phyloP scores from a whole-genome alignment of 2,888 invertebrate species.

The Acleris laterana region DNA sequence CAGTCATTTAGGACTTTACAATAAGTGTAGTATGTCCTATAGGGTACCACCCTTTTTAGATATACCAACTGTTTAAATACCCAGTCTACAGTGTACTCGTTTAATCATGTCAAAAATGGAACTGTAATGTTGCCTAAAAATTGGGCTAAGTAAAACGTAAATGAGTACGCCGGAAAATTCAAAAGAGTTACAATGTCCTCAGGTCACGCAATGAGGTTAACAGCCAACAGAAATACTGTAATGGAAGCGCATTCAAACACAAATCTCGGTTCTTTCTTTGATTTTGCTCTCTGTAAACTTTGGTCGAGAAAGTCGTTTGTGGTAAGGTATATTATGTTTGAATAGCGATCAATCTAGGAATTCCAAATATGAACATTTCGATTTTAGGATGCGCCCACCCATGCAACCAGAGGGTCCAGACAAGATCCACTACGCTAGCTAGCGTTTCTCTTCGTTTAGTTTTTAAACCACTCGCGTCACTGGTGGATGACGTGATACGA shows the following conservation, averaged over 20 bases:
- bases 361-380: conserved; percentile 24
- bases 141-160: not conserved
- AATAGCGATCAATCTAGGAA: conserved; percentile 36
- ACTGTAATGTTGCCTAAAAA: not conserved
- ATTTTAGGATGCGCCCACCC: not conserved
- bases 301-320: conserved; percentile 37
- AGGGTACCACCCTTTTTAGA: not conserved
- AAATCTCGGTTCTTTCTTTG: conserved; percentile 63
- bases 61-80: not conserved
- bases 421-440: too few relatives aligned
- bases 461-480: too few relatives aligned
- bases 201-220: conserved; percentile 75
- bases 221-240: conserved; percentile 62
- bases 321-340: conserved; percentile 8
- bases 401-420: too few relatives aligned
- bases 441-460: too few relatives aligned
- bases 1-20: conserved; percentile 10
- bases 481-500: too few relatives aligned
- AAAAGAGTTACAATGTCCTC: conserved; percentile 38
- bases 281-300: conserved; percentile 44
- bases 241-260: conserved; percentile 66
- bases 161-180: conserved; percentile 1
- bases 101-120: too few relatives aligned
- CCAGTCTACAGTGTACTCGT: too few relatives aligned
- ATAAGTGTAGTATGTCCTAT: not conserved